These are phyloP conservation scores for Rhynchotus rufescens DNA, from an alignment of 2,797 vertebrate genomes.

Conservation along the genomic window DNA sequence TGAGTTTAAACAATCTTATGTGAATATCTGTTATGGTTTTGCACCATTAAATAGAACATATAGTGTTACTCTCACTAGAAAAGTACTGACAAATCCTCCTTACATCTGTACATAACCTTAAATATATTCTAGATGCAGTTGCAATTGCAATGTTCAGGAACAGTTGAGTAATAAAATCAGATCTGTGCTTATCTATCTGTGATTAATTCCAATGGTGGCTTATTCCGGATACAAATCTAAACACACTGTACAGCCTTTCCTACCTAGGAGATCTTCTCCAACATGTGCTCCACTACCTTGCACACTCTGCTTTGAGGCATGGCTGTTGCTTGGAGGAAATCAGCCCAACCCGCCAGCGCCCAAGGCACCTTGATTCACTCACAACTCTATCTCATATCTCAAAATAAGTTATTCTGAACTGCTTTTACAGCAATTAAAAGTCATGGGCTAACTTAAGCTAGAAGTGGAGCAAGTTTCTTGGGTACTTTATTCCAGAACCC, in stretches of 20 bases:
- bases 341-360: not conserved
- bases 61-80: not conserved
- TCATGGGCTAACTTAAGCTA: not conserved
- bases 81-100: not conserved
- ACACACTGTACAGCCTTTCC: not conserved
- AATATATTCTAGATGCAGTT: not conserved
- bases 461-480: not conserved
- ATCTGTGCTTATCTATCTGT: not conserved
- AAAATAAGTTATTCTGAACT: not conserved
- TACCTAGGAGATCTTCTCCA: not conserved
- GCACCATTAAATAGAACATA: not conserved
- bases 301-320: not conserved
- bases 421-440: not conserved
- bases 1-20: not conserved
- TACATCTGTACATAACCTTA: not conserved
- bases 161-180: not conserved
- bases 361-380: not conserved
- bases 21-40: not conserved
- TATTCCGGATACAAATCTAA: not conserved
- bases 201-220: not conserved
- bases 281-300: accelerated
- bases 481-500: not conserved
- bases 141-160: not conserved
- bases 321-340: not conserved
- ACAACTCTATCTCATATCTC: not conserved